These are phyloP conservation scores for Cirrhinus mrigala DNA, from an alignment of 2,797 vertebrate genomes.

Conservation along the genomic window DNA sequence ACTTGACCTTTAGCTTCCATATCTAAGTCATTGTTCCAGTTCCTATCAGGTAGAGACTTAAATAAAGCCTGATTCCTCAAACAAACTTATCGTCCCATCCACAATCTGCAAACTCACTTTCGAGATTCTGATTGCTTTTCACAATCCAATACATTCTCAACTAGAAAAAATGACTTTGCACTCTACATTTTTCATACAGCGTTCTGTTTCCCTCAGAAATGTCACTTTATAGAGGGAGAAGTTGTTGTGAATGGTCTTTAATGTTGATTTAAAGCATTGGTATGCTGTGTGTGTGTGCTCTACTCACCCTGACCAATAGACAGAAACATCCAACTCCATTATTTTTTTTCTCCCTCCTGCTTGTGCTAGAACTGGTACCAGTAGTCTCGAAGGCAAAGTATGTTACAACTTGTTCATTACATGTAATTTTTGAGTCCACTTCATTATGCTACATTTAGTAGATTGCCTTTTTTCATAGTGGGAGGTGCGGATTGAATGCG, in stretches of 20 bases:
- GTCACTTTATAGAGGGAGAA: background rate
- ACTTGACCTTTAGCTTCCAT: background rate
- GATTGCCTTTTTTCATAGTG: background rate
- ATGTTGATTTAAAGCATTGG: background rate
- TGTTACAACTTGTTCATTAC: background rate
- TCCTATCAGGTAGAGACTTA: background rate
- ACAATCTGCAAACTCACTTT: slow-evolving; percentile 1
- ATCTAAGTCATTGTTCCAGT: background rate
- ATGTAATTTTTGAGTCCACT: background rate
- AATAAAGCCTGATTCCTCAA: background rate
- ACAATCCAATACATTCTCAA: background rate
- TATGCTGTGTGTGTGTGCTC: background rate
- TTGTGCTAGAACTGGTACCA: background rate
- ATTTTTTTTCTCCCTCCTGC: background rate
- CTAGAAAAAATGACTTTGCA: background rate
- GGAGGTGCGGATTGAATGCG: background rate
- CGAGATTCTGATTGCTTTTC: background rate
- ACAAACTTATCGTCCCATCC: background rate
- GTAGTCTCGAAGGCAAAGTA: background rate
- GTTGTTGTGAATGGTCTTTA: background rate
- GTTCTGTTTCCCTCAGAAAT: background rate
- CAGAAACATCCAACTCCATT: background rate
- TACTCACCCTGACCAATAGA: background rate
- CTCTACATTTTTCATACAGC: background rate
- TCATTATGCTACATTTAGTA: background rate